Base-by-base conservation (phyloP, 2,888 invertebrate genomes). In the Volucella inflata region DNA sequence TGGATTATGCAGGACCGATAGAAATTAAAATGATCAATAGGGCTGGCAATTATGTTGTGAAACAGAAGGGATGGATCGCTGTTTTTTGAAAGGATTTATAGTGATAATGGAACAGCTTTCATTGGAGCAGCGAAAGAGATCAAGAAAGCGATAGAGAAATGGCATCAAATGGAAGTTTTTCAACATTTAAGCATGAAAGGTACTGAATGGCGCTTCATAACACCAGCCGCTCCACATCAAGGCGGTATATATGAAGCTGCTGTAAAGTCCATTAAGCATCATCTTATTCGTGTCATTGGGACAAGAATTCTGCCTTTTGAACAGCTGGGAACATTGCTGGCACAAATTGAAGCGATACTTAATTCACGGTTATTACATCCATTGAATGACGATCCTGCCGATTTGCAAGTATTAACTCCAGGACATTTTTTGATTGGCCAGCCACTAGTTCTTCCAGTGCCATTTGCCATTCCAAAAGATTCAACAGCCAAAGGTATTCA, bases 71-170 rank as follows among this genome's bases (percentile, higher is more conserved):
- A 53, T 53, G n/a, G n/a, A n/a, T n/a, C n/a, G n/a, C n/a, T n/a
- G n/a, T n/a, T n/a, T n/a, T n/a, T n/a, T n/a, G 62, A 76, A 8
- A 65, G 84, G 8, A 74, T 89, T 1, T 89, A 87, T 74, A 87
- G 88, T 62, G 90, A 90, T 62, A 88, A 88, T 59, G 90, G 89
- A 2, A 88, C 88, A 2, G 88, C 88, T 16, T 89, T 90, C 57
- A 68, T 87, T 8, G 90, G 89, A 8, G 89, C 89, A 1, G 67
- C 79, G 2, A 70, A 67, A 6, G 85, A 51, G n/a, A 76, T 81
- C 12, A 51, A 40, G 40, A 38, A 11, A 51, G 50, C 42, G 51
- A 51, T 30, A 16, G 16, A 40, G 14, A 17, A 16, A 17, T 65
- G 65, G 48, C 36, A 64, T 36, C 10, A 46, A 8, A 48, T 14